These are phyloP conservation scores for Hafferia zeledoni DNA, from an alignment of 2,797 vertebrate species.

Conservation along the genomic window DNA sequence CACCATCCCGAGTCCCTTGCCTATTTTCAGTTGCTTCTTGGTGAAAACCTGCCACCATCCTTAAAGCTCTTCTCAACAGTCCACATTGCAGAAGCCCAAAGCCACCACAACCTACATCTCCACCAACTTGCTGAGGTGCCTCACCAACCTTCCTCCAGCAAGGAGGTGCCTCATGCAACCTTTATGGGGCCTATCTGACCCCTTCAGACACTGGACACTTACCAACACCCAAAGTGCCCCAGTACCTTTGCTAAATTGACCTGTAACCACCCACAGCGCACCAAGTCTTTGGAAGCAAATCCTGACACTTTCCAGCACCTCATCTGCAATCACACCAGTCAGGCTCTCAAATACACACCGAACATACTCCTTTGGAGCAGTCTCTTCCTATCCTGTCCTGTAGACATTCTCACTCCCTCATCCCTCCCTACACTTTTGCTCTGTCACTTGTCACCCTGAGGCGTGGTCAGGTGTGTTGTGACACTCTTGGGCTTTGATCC, in stretches of 20 bases:
- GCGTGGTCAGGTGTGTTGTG: rapidly evolving
- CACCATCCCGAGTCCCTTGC: neutral
- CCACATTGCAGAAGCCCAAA: neutral
- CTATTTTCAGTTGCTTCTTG: neutral
- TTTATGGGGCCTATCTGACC: neutral
- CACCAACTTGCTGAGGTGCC: neutral
- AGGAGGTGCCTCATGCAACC: rapidly evolving
- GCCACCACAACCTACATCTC: neutral
- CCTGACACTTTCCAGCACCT: neutral
- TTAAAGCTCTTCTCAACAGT: neutral
- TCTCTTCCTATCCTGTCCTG: neutral
- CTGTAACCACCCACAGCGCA: neutral
- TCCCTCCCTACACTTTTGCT: neutral
- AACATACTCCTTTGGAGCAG: neutral
- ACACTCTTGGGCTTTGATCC: neutral
- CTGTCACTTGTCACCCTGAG: neutral
- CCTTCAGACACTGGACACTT: neutral
- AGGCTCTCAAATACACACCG: neutral
- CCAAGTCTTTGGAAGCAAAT: neutral
- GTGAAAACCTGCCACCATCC: neutral
- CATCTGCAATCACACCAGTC: neutral
- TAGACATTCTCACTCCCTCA: rapidly evolving
- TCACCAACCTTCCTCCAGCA: neutral
- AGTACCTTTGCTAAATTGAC: neutral
- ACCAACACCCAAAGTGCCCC: neutral